phyloP scores from a whole-genome alignment of 2,888 invertebrate species.

The Papilio demoleus region DNA sequence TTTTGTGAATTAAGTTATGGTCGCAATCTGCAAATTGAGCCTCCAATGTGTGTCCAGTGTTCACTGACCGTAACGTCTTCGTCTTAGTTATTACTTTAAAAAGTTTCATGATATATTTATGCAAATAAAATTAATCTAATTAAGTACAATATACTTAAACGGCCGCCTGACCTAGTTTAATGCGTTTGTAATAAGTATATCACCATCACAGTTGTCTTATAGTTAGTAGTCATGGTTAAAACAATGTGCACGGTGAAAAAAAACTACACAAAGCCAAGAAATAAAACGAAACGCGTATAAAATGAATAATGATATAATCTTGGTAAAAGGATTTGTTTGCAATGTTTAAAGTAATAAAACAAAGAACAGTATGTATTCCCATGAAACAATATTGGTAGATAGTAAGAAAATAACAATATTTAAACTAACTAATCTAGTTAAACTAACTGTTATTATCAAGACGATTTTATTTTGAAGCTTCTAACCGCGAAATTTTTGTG shows the following conservation, averaged over 20 bases:
- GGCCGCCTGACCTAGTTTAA: neutral
- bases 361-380: neutral
- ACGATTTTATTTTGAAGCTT: too few species aligned
- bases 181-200: neutral
- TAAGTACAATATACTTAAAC: neutral
- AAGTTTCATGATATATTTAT: neutral
- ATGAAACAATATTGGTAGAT: neutral
- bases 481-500: neutral
- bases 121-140: neutral
- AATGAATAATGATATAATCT: too few species aligned
- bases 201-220: too few species aligned
- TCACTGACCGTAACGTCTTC: conserved; percentile 15
- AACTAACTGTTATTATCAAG: too few species aligned
- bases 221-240: too few species aligned
- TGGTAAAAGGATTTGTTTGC: too few species aligned
- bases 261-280: too few species aligned
- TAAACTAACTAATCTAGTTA: too few species aligned
- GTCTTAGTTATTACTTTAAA: conserved; percentile 11
- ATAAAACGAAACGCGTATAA: too few species aligned
- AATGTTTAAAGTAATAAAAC: neutral
- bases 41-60: neutral
- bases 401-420: neutral
- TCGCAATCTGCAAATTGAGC: neutral
- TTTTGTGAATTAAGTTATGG: neutral
- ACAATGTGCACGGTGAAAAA: too few species aligned